These are phyloP conservation scores for Catamblyrhynchus diadema DNA, from an alignment of 2,797 vertebrate species.

Conservation along the genomic window DNA sequence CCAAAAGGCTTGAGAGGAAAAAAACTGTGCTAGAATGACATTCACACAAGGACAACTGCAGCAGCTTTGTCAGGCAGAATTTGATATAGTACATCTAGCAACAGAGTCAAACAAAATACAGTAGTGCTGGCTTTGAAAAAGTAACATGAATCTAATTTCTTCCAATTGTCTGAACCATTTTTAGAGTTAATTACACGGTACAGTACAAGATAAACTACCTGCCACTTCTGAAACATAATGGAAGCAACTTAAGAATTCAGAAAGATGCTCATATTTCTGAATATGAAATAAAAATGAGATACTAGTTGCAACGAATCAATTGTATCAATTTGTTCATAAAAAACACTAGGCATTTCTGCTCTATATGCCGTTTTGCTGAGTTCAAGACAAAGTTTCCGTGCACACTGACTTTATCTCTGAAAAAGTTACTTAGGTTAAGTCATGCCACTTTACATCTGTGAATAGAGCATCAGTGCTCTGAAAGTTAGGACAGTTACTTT, in stretches of 20 bases:
- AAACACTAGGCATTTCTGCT: neutral
- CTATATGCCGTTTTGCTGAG: neutral
- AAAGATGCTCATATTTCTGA: neutral
- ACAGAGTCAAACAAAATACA: constrained; percentile 11
- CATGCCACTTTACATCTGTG: neutral
- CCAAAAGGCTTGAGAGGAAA: neutral
- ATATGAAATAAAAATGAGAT: neutral
- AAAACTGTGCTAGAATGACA: constrained; percentile 22
- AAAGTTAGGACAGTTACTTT: neutral
- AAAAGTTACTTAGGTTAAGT: neutral
- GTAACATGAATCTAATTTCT: constrained; percentile 14
- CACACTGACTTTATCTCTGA: neutral
- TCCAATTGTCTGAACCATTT: neutral
- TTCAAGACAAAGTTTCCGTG: neutral
- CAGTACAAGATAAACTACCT: constrained; percentile 9
- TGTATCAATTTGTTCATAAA: neutral
- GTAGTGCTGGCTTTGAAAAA: neutral
- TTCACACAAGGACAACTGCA: constrained; percentile 53
- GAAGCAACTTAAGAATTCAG: constrained; percentile 15
- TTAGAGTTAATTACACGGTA: neutral
- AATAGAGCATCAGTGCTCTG: neutral
- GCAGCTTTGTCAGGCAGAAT: constrained; percentile 29
- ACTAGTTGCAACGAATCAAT: neutral
- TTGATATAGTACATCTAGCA: constrained; percentile 10
- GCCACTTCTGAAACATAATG: neutral